Conservation (phyloP, 2,113 vertebrate species). For the Pollachius pollachius region DNA sequence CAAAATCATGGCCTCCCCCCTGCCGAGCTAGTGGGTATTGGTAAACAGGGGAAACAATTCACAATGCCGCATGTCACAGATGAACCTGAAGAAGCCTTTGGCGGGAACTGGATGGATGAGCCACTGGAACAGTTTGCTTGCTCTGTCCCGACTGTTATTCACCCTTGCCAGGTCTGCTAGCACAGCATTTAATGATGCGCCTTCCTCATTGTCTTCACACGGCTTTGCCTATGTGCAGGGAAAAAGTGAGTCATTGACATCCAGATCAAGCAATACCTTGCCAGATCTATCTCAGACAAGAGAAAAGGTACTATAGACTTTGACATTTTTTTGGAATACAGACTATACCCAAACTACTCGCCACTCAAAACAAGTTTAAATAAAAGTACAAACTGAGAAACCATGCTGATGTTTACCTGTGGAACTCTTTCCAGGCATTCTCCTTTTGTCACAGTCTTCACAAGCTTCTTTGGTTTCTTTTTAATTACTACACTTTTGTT, state of each 20-base stretch:
- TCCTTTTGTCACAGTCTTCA: slow-evolving; percentile 29
- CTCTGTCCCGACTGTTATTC: slow-evolving; percentile 85
- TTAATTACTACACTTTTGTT: slow-evolving; percentile 45
- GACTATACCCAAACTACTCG: background rate
- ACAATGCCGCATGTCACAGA: background rate
- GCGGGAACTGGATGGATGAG: slow-evolving; percentile 79
- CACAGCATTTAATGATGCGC: slow-evolving; percentile 55
- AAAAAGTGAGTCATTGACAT: no score
- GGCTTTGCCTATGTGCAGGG: slow-evolving; percentile 22
- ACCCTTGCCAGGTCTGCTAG: slow-evolving; percentile 72
- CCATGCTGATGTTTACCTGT: slow-evolving; percentile 20
- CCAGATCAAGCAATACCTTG: no score
- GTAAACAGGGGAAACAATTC: background rate
- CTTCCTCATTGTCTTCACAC: slow-evolving; percentile 10
- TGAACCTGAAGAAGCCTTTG: slow-evolving; percentile 79
- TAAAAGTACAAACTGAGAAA: background rate
- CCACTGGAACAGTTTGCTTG: slow-evolving; percentile 85
- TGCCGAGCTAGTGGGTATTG: no score
- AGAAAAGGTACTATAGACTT: no score
- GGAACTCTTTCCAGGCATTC: background rate
- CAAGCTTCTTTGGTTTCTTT: slow-evolving; percentile 31
- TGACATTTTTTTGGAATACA: background rate
- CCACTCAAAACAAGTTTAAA: background rate
- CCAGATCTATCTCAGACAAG: no score
- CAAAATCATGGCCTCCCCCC: no score